Base-by-base conservation (phyloP, 1,140 invertebrate genomes). In the Zaprionus davidi region DNA sequence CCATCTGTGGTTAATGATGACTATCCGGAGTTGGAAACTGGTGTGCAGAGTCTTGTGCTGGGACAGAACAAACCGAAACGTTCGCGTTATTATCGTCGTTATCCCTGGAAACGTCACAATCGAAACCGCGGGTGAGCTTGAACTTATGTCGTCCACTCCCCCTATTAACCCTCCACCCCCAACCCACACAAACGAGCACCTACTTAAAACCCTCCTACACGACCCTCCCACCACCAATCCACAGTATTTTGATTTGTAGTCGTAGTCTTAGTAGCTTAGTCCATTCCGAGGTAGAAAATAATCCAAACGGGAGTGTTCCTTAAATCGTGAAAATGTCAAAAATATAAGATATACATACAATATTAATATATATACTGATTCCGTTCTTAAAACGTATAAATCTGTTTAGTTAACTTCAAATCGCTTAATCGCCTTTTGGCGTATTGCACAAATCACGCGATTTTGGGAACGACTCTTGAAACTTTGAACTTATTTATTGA, bases 61-160 rank as follows among this genome's bases (percentile, higher is more conserved):
- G 78, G 81, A 4, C 73, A 74, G 46, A 58, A 60, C 28, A 91
- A 84, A 28, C 65, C 79, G 0, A 95, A 95, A 70, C 92, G 94
- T 60, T 94, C 94, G 2, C 93, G 94, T 57, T 95, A 94, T 74
- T 95, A 95, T 76, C 93, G 94, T 64, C 93, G 94, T 51, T 95
- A 95, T 91, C 94, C 94, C 6, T 95, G 94, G 93, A 95, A 95
- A 86, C 91, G 95, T 38, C 94, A 95, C 81, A 92, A 92, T 20
- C 88, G 93, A 64, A 91, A 88, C 70, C 82, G 91, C 58, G 83
- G 82, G 85, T 93, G 82, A 81, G 83, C 71, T 49, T 11, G n/a
- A 41, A 20, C n/a, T 15, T n/a, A 26, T 34, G 22, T 20, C 34
- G 44, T 46, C 31, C 41, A 64, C 55, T 15, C 26, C 17, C 44